A percentile compares a stretch with the other conserved stretches of the same genome.
These are phyloP conservation scores for Cosmopolites sordidus DNA, from an alignment of 2,888 invertebrate species.

Conservation along the genomic window DNA sequence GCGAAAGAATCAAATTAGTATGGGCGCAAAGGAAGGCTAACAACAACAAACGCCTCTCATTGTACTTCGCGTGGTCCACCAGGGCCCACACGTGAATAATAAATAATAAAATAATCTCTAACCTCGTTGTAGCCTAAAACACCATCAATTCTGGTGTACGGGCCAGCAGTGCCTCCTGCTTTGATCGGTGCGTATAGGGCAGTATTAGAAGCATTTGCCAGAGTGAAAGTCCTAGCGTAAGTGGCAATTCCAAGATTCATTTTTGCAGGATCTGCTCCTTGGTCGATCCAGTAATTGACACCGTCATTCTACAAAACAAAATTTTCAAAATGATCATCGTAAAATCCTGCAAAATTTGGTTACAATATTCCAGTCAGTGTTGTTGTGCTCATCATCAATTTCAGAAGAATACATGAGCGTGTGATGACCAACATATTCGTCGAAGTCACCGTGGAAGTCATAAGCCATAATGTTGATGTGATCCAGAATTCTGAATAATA, in stretches of 20 bases:
- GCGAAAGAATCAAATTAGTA: too few species aligned
- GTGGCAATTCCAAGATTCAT: constrained; percentile 65
- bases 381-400: constrained; percentile 40
- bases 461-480: constrained; percentile 47
- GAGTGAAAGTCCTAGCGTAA: constrained; percentile 66
- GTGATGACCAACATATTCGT: constrained; percentile 59
- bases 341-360: not conserved
- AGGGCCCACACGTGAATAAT: too few species aligned
- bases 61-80: too few species aligned
- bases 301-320: constrained; percentile 47
- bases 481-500: constrained; percentile 30
- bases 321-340: constrained; percentile 35
- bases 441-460: constrained; percentile 68
- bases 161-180: constrained; percentile 60
- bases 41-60: too few species aligned
- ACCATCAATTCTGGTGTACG: constrained; percentile 61
- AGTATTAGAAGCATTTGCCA: constrained; percentile 49
- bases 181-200: constrained; percentile 54
- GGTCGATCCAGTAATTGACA: constrained; percentile 53
- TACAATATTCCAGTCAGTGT: constrained; percentile 26
- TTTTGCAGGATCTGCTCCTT: constrained; percentile 59
- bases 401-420: constrained; percentile 57
- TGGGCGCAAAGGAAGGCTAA: too few species aligned
- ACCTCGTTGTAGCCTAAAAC: constrained; percentile 71
- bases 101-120: too few species aligned